Conservation (phyloP, 1,140 invertebrate species). For the Solenopsis fugax region DNA sequence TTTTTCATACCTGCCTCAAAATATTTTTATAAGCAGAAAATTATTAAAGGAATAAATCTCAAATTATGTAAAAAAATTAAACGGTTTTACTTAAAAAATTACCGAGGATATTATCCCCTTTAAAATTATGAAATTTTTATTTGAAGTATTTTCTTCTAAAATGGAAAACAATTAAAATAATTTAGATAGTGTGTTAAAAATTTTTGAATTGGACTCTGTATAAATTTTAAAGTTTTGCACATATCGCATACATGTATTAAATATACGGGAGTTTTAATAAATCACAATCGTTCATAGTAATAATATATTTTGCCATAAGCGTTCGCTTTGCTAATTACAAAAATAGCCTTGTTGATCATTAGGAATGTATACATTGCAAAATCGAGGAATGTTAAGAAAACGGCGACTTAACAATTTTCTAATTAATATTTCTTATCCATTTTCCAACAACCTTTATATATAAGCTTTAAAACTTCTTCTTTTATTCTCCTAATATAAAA, state of each 20-base stretch:
- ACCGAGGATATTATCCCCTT: too few species aligned
- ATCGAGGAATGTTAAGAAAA: slow-evolving; percentile 8
- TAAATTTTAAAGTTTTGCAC: neutral
- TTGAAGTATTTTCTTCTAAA: too few species aligned
- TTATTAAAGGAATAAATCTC: too few species aligned
- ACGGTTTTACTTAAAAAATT: too few species aligned
- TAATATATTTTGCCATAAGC: slow-evolving; percentile 74
- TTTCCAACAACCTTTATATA: neutral
- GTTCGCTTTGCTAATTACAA: slow-evolving; percentile 74
- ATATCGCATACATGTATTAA: neutral
- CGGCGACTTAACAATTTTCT: neutral
- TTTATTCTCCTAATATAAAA: slow-evolving; percentile 23
- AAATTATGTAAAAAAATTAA: too few species aligned
- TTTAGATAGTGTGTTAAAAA: too few species aligned
- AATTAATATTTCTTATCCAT: neutral
- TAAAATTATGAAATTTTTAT: too few species aligned
- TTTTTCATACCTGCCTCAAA: too few species aligned
- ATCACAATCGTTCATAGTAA: slow-evolving; percentile 28
- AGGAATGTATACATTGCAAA: slow-evolving; percentile 65
- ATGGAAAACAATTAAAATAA: too few species aligned
- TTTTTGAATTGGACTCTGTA: too few species aligned
- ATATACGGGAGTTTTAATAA: slow-evolving; percentile 3
- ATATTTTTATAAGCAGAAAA: too few species aligned
- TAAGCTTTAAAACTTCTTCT: slow-evolving; percentile 11
- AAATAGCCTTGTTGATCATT: slow-evolving; percentile 75